Conservation (phyloP, 1,140 invertebrate genomes). For the Heliconius nattereri region DNA sequence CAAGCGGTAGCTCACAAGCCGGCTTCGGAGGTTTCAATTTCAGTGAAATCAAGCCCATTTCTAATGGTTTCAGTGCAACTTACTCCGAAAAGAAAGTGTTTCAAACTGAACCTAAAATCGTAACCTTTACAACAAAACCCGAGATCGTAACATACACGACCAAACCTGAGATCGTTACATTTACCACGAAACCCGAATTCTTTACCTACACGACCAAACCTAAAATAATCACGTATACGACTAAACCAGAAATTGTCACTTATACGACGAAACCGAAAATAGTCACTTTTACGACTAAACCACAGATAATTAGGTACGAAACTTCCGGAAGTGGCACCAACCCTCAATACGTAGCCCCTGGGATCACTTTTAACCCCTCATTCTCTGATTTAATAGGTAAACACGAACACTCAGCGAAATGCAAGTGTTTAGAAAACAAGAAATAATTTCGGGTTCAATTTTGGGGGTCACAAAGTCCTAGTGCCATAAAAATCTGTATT, state of each 20-base stretch:
- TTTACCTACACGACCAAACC: slow-evolving; percentile 70
- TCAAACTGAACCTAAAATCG: slow-evolving; percentile 62
- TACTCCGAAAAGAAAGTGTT: slow-evolving; percentile 68
- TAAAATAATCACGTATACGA: slow-evolving; percentile 61
- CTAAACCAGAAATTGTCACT: slow-evolving; percentile 58
- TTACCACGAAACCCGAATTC: slow-evolving; percentile 63
- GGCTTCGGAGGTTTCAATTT: slow-evolving; percentile 43
- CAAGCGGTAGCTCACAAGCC: slow-evolving; percentile 15
- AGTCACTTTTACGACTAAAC: slow-evolving; percentile 54
- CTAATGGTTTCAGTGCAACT: slow-evolving; percentile 59
- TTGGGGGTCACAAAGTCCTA: slow-evolving; percentile 34
- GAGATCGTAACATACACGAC: slow-evolving; percentile 61
- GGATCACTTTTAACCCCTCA: slow-evolving; percentile 60
- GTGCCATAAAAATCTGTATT: slow-evolving; percentile 59
- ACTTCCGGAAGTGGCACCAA: slow-evolving; percentile 68
- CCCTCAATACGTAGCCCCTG: slow-evolving; percentile 65
- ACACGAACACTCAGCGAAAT: slow-evolving; percentile 61
- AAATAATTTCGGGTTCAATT: slow-evolving; percentile 47
- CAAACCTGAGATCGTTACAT: slow-evolving; percentile 61
- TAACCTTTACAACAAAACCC: slow-evolving; percentile 58
- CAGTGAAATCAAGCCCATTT: slow-evolving; percentile 54
- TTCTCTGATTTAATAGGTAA: slow-evolving; percentile 58
- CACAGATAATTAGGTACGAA: slow-evolving; percentile 64
- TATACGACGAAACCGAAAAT: slow-evolving; percentile 55
- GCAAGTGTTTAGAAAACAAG: slow-evolving; percentile 68